Evolutionary conservation across 2,797 vertebrate genomes (phyloP).

Genomic region (Eidolon dupreanum): DNA sequence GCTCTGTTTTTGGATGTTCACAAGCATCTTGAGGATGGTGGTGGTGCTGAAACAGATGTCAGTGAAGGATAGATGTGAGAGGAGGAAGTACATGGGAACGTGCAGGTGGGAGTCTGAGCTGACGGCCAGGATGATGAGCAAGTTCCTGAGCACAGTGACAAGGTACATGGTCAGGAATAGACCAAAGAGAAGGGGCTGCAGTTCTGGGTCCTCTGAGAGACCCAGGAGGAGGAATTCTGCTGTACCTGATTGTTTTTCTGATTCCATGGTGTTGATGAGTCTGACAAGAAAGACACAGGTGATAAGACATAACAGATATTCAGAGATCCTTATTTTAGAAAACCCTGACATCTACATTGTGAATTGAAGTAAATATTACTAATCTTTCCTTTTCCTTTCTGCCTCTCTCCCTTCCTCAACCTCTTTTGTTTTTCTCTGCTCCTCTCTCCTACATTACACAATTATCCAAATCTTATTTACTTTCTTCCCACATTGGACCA

Average conservation of each 20-base stretch:
- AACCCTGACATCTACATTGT: no score
- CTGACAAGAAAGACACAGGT: not conserved
- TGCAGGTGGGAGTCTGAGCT: not conserved
- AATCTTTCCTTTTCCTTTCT: not conserved
- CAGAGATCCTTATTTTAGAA: not conserved
- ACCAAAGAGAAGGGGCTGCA: not conserved
- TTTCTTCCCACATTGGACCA: not conserved
- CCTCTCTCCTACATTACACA: not conserved
- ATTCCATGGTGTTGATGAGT: not conserved
- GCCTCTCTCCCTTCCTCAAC: not conserved
- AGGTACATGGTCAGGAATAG: conserved; percentile 42
- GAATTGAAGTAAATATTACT: not conserved
- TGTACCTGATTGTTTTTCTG: not conserved
- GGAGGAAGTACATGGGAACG: conserved; percentile 60
- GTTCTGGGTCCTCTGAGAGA: not conserved
- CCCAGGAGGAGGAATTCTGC: conserved; percentile 45
- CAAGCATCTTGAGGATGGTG: conserved; percentile 19
- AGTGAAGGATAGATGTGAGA: not conserved
- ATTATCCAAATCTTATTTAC: not conserved
- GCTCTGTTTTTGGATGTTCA: not conserved
- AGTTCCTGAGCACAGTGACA: conserved; percentile 21
- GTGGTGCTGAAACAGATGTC: conserved; percentile 52
- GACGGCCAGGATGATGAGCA: conserved; percentile 56
- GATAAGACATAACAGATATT: not conserved
- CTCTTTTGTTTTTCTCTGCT: not conserved